Conservation (phyloP, 2,797 vertebrate genomes). For the Bradypodion pumilum region DNA sequence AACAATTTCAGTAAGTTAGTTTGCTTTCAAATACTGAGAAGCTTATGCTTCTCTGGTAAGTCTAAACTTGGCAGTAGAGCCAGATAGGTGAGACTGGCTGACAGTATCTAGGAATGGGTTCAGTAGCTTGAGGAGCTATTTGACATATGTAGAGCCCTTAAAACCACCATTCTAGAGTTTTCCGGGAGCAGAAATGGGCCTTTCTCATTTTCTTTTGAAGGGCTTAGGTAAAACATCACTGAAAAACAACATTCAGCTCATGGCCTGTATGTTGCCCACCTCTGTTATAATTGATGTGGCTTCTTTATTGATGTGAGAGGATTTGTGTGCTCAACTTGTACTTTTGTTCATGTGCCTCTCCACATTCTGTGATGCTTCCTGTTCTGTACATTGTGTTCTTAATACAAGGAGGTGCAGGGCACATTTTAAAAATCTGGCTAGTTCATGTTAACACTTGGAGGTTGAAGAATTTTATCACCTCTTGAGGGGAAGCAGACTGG, state of each 20-base stretch:
- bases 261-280: no score
- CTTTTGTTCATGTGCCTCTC: fast-evolving
- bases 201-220: no score
- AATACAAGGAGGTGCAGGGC: not conserved
- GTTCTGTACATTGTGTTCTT: constrained; percentile 1
- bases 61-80: not conserved
- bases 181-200: no score
- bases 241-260: no score
- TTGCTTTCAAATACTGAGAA: not conserved
- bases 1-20: no score
- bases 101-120: no score
- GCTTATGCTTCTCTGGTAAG: not conserved
- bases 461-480: not conserved
- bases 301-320: not conserved
- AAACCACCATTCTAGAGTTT: no score
- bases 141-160: not conserved
- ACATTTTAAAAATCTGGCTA: not conserved
- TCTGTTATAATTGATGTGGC: not conserved
- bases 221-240: no score
- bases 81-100: not conserved
- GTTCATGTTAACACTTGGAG: not conserved
- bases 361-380: constrained; percentile 6
- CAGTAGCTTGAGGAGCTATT: not conserved
- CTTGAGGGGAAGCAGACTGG: no score
- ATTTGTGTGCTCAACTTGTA: not conserved